phyloP scores from a whole-genome alignment of 2,797 vertebrate genomes.

The Mormyrops attenuatus region DNA sequence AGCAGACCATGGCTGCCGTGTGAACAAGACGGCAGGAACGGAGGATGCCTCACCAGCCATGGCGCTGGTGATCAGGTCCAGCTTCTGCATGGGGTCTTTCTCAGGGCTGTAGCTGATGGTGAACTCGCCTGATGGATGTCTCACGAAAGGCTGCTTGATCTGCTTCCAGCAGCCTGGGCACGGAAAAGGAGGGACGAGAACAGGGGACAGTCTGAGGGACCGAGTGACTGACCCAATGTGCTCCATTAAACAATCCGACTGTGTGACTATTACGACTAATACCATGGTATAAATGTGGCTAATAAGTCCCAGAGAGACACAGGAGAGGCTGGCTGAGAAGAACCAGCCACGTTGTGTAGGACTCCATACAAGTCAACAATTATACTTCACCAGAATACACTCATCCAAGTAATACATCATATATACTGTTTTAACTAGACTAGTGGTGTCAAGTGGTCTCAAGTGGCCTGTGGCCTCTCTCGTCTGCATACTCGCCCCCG shows the following conservation, averaged over 20 bases:
- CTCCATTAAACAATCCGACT: neutral
- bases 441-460: neutral
- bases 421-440: neutral
- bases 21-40: neutral
- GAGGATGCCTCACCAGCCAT: conserved; percentile 61
- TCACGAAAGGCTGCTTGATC: conserved; percentile 71
- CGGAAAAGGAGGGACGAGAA: neutral
- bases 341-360: neutral
- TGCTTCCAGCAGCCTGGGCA: conserved; percentile 77
- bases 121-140: conserved; percentile 75
- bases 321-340: neutral
- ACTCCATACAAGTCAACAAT: neutral
- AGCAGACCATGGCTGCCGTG: neutral
- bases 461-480: neutral
- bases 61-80: conserved; percentile 73
- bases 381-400: neutral
- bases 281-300: neutral
- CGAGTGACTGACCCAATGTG: neutral
- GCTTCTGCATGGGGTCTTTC: conserved; percentile 67
- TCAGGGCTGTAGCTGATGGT: conserved; percentile 77
- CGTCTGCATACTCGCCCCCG: no score
- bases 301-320: neutral
- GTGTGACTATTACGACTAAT: neutral
- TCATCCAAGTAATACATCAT: neutral
- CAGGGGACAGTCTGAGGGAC: neutral